These are phyloP conservation scores for Volucella inflata DNA, from an alignment of 2,888 invertebrate species.

Conservation along the genomic window DNA sequence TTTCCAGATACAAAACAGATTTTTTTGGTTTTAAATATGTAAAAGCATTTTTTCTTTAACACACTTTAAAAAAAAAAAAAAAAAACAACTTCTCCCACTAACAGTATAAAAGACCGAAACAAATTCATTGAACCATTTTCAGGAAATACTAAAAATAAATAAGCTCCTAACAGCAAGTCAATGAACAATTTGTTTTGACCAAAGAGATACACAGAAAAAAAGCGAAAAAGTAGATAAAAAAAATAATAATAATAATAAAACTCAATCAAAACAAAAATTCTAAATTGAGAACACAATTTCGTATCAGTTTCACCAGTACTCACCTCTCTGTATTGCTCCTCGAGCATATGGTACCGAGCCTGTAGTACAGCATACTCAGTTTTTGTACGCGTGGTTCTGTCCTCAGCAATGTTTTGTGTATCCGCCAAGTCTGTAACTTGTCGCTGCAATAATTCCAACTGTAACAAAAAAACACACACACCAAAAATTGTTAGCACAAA, in stretches of 20 bases:
- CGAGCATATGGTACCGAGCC: slow-evolving; percentile 95
- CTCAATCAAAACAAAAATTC: background rate
- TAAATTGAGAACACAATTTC: too few species aligned
- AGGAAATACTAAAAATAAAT: slow-evolving; percentile 19
- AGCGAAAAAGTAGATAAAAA: slow-evolving; percentile 28
- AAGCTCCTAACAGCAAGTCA: slow-evolving; percentile 10
- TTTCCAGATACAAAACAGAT: background rate
- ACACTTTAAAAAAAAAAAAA: background rate
- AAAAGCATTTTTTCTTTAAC: background rate
- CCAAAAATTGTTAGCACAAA: slow-evolving; percentile 40
- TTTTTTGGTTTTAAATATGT: background rate
- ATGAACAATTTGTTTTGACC: slow-evolving; percentile 41
- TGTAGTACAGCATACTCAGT: slow-evolving; percentile 96
- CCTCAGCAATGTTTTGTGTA: slow-evolving; percentile 93
- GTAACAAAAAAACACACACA: slow-evolving; percentile 80
- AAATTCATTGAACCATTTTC: background rate
- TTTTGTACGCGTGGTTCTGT: slow-evolving; percentile 94
- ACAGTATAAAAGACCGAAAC: slow-evolving; percentile 11
- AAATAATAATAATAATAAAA: slow-evolving; percentile 11
- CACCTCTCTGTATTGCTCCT: slow-evolving; percentile 90
- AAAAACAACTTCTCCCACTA: background rate
- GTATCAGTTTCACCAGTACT: slow-evolving; percentile 58
- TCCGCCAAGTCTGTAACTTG: slow-evolving; percentile 95
- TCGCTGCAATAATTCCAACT: slow-evolving; percentile 96
- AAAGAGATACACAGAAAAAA: slow-evolving; percentile 12